Percentiles rank a stretch among this genome's conserved stretches.
These are phyloP conservation scores for Apodemus speciosus DNA, from an alignment of 2,113 vertebrate species.

Conservation along the genomic window DNA sequence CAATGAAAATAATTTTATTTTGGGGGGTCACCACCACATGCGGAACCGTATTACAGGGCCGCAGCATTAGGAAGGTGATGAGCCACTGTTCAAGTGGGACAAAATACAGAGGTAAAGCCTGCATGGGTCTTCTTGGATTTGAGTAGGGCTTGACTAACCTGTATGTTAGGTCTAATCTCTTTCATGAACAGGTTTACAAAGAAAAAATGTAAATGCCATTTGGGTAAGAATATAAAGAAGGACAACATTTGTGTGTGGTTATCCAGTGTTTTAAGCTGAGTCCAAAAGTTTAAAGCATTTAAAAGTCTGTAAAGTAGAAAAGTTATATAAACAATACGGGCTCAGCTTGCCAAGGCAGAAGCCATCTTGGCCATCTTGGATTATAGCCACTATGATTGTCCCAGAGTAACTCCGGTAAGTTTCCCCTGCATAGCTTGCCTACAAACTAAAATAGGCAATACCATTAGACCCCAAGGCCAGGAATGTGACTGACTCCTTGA, in stretches of 20 bases:
- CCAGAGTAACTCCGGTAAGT: neutral
- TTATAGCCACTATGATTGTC: neutral
- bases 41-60: neutral
- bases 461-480: neutral
- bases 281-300: neutral
- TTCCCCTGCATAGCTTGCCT: neutral
- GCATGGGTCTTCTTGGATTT: neutral
- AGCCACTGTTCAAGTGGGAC: neutral
- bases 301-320: neutral
- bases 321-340: neutral
- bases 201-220: neutral
- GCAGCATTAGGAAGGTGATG: neutral
- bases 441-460: neutral
- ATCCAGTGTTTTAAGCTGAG: neutral
- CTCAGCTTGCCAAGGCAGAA: neutral
- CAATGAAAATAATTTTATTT: neutral
- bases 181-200: neutral
- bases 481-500: neutral
- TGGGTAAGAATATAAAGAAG: neutral
- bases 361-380: neutral
- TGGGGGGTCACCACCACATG: neutral
- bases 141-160: too few species aligned
- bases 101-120: neutral
- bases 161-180: too few species aligned
- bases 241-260: neutral